Conservation (phyloP, 2,113 vertebrate species). For the Tiliqua scincoides region DNA sequence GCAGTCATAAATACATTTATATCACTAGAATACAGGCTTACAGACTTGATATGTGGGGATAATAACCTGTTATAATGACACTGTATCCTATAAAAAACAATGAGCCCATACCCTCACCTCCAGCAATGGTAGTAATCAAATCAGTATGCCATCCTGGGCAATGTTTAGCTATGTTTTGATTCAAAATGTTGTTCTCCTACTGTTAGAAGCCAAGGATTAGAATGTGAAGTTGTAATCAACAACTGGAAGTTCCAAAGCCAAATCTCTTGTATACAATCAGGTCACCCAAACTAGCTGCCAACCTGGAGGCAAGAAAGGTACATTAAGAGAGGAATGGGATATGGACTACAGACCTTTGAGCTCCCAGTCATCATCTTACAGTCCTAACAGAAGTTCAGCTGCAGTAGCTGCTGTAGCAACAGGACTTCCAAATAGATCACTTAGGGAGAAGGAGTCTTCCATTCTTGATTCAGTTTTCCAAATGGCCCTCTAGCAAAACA, state of each 20-base stretch:
- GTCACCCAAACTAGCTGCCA: neutral
- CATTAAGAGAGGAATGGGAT: neutral
- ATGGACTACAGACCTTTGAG: neutral
- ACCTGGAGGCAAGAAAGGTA: neutral
- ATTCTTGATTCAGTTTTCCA: neutral
- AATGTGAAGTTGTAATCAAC: neutral
- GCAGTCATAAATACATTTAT: neutral
- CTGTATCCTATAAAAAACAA: too few species aligned
- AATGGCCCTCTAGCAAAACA: neutral
- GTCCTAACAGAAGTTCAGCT: neutral
- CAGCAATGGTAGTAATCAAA: neutral
- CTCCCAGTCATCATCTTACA: neutral
- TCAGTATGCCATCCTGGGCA: neutral
- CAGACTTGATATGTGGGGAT: neutral
- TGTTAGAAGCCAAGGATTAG: neutral
- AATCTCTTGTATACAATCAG: neutral
- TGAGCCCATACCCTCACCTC: neutral
- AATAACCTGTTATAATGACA: neutral
- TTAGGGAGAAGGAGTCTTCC: neutral
- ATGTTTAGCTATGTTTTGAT: neutral
- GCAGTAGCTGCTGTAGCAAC: neutral
- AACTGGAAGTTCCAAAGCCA: neutral
- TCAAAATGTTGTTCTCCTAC: neutral
- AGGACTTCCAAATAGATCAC: neutral
- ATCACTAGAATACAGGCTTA: neutral